Base-by-base conservation (phyloP, 2,113 vertebrate species). In the Machaerirhynchus nigripectus region DNA sequence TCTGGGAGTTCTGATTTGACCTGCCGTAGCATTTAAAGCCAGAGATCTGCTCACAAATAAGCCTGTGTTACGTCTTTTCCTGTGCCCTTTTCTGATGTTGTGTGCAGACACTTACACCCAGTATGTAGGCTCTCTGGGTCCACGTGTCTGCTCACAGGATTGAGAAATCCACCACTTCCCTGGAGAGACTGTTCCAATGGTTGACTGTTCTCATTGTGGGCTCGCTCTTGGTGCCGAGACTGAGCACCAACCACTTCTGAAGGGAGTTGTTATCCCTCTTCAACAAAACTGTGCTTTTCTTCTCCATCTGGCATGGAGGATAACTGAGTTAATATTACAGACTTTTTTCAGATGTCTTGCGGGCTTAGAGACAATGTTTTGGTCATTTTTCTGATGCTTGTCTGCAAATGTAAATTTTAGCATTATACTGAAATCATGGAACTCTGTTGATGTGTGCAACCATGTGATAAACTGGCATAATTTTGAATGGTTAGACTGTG, bases 31-130 rank as follows among this genome's bases (percentile, higher is more conserved):
- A 40, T 26, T 16, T 42, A 70, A 75, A 61, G 18, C 7, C 65
- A 75, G 13, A 91, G 4, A 3, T 63, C 52, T 50, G 7, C 47
- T 73, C 10, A 44, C 39, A 80, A 80, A 47, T 56, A 65, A 40
- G 6, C 17, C 14, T 19, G 10, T 75, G 4, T 6, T 31, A 33
- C 33, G 6, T 11, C 9, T 69, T 73, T 70, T 74, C 10, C 24
- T 19, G 6, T n/a, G 15, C 5, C 2, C 6, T 3, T 3, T 28
- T 78, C 31, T 81, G 0, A 1, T 24, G 4, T 5, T 1, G 1
- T 4, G 1, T 49, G 9, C 18, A 39, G 50, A 13, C 6, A 33
- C 0, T 1, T 33, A 15, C 9, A 39, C 10, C 22, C 26, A 53
- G 8, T 8, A 7, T 20, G 23, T 19, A 17, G 55, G 17, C 10